Percentiles rank a stretch among this genome's conserved stretches.
Conservation (phyloP, 2,113 vertebrate species). For the Anolis carolinensis region DNA sequence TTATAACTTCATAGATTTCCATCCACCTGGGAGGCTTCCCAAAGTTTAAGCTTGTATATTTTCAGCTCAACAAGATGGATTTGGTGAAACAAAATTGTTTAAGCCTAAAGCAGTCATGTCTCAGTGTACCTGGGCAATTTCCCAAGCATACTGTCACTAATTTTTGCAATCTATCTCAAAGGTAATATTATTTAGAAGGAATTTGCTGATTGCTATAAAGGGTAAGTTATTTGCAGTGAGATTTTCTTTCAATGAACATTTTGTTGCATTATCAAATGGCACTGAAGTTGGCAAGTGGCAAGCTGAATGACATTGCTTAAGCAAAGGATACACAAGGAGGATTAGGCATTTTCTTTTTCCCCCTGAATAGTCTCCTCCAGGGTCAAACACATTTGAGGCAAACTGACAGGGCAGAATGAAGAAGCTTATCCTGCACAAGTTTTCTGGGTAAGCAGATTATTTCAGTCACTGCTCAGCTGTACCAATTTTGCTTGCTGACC, state of each 20-base stretch:
- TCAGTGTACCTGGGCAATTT: not conserved
- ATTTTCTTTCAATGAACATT: not conserved
- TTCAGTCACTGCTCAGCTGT: slow-evolving; percentile 28
- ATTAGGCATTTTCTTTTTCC: slow-evolving; percentile 2
- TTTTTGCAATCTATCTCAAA: not conserved
- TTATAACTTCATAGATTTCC: not conserved
- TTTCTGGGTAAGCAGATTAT: slow-evolving; percentile 22
- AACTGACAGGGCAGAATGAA: slow-evolving; percentile 21
- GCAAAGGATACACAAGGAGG: not conserved
- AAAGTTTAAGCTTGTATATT: not conserved
- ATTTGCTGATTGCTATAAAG: not conserved
- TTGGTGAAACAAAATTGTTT: not conserved
- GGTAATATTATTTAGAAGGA: not conserved
- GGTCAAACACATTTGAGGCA: slow-evolving; percentile 22
- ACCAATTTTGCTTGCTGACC: slow-evolving; percentile 24
- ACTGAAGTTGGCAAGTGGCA: not conserved
- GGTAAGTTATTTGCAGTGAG: not conserved
- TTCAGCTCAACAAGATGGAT: not conserved
- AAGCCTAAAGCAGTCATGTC: not conserved
- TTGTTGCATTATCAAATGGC: not conserved
- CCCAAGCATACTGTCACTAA: not conserved
- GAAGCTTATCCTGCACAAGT: slow-evolving; percentile 7
- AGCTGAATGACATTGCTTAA: slow-evolving; percentile 7
- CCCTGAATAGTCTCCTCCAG: not conserved
- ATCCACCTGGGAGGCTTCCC: not conserved